These are phyloP conservation scores for Cololabis saira DNA, from an alignment of 2,113 vertebrate species.

Conservation along the genomic window DNA sequence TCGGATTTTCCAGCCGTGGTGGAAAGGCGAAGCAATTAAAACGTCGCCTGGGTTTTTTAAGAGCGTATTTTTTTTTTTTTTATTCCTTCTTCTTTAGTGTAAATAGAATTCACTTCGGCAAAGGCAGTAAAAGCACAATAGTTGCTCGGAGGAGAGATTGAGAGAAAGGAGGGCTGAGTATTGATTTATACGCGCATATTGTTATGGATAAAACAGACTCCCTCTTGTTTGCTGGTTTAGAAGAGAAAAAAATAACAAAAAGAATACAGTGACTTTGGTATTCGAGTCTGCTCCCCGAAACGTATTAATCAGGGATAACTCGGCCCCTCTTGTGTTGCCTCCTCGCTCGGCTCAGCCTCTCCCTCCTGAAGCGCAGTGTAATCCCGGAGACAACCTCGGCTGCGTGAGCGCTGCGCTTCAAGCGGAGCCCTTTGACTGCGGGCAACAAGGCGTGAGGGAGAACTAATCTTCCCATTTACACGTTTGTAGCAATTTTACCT, in stretches of 20 bases:
- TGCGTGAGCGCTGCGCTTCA: constrained; percentile 87
- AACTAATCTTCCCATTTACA: constrained; percentile 97
- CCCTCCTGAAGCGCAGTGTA: constrained; percentile 78
- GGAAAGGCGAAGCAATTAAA: constrained; percentile 79
- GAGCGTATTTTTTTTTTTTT: constrained; percentile 28
- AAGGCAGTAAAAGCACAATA: constrained; percentile 75
- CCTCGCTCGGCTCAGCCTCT: constrained; percentile 50
- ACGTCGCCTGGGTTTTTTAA: constrained; percentile 74
- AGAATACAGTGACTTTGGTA: constrained; percentile 41
- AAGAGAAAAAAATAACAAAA: constrained; percentile 1
- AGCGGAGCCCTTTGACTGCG: constrained; percentile 92
- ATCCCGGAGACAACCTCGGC: constrained; percentile 86
- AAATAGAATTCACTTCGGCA: constrained; percentile 70
- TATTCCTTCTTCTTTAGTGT: constrained; percentile 54
- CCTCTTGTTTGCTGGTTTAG: constrained; percentile 53
- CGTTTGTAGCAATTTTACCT: constrained; percentile 96
- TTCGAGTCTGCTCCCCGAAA: constrained; percentile 48
- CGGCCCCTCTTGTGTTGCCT: constrained; percentile 51
- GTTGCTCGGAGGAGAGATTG: constrained; percentile 50
- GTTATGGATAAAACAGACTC: constrained; percentile 68
- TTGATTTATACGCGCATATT: constrained; percentile 76
- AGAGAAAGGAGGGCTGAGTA: constrained; percentile 47
- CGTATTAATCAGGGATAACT: constrained; percentile 67
- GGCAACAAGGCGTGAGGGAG: constrained; percentile 97
- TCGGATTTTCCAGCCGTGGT: constrained; percentile 68